Conservation (phyloP, 2,797 vertebrate species). For the Strix occidentalis region DNA sequence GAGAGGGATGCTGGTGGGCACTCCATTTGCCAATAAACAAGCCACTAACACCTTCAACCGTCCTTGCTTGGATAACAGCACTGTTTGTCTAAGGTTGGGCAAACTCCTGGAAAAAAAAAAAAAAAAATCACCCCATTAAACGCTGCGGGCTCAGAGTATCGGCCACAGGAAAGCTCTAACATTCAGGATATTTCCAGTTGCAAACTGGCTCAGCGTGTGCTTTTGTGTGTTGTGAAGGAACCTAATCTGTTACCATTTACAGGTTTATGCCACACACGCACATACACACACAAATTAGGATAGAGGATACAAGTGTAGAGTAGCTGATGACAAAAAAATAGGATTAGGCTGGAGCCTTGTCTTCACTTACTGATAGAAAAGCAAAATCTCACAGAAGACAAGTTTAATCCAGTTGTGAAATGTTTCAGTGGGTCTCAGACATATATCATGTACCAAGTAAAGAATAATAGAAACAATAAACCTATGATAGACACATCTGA, state of each 20-base stretch:
- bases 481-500: neutral
- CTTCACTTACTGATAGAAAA: neutral
- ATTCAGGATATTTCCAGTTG: neutral
- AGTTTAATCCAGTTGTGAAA: constrained; percentile 1
- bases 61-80: neutral
- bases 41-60: constrained; percentile 22
- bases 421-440: neutral
- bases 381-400: neutral
- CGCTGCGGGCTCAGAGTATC: neutral
- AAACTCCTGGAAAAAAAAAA: neutral
- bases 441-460: neutral
- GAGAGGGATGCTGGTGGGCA: neutral
- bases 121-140: neutral
- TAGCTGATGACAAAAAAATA: neutral
- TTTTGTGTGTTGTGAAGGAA: neutral
- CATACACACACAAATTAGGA: neutral
- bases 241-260: neutral
- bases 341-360: neutral
- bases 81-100: constrained; percentile 21
- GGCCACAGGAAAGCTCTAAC: neutral
- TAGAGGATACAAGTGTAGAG: neutral
- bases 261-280: neutral
- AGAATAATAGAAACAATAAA: neutral
- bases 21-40: neutral
- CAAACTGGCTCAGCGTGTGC: neutral